These are phyloP conservation scores for Temnothorax curvispinosus DNA, from an alignment of 1,140 invertebrate genomes.

Conservation along the genomic window DNA sequence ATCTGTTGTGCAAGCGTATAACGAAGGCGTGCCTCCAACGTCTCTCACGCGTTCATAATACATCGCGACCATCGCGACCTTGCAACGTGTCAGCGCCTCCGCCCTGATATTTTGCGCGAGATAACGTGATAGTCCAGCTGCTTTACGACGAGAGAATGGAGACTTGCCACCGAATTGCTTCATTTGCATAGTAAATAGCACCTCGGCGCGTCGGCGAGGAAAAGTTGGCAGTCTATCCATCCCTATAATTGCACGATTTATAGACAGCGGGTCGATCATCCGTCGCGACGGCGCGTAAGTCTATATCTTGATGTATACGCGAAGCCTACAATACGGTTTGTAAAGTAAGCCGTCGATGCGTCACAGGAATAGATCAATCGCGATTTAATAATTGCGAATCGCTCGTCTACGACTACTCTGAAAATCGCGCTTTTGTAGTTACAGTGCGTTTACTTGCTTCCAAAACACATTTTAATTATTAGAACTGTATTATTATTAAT, in stretches of 20 bases:
- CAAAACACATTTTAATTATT: conserved; percentile 11
- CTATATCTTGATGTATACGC: not conserved
- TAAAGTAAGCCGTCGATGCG: not conserved
- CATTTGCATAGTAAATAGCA: conserved; percentile 54
- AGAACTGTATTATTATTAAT: conserved; percentile 4
- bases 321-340: not conserved
- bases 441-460: not conserved
- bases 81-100: conserved; percentile 74
- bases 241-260: conserved; percentile 66
- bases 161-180: conserved; percentile 65
- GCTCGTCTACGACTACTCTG: no score
- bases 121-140: conserved; percentile 40
- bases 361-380: not conserved
- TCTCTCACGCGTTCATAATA: conserved; percentile 73
- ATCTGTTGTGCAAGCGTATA: conserved; percentile 78
- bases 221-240: not conserved
- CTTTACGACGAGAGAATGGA: conserved; percentile 42
- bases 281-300: not conserved
- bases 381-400: conserved; percentile 17
- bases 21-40: conserved; percentile 71
- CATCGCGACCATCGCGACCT: conserved; percentile 73
- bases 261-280: not conserved
- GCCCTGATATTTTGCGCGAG: conserved; percentile 62
- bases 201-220: not conserved
- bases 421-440: not conserved